A percentile compares a stretch with the other conserved stretches of the same genome.
Evolutionary conservation across 2,113 vertebrate species (phyloP).

Genomic region (Macquaria australasica): DNA sequence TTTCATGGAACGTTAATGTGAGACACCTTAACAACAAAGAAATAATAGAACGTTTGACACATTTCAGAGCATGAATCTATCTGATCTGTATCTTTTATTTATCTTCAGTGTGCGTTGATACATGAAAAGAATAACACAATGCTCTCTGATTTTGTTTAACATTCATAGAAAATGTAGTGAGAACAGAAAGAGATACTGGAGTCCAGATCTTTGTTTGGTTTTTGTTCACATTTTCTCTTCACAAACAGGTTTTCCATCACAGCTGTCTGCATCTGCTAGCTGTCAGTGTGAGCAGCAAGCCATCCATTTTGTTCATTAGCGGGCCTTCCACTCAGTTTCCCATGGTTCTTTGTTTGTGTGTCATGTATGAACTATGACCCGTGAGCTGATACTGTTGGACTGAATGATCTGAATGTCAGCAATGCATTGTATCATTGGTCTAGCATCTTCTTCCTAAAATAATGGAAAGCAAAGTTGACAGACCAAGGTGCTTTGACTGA

Average conservation of each 20-base stretch:
- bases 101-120: slow-evolving; percentile 18
- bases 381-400: slow-evolving; percentile 69
- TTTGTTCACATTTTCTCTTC: slow-evolving; percentile 21
- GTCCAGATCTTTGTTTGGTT: slow-evolving; percentile 23
- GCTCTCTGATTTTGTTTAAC: not conserved
- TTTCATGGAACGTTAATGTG: not conserved
- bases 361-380: slow-evolving; percentile 74
- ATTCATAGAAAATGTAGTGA: not conserved
- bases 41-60: not conserved
- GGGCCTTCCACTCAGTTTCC: slow-evolving; percentile 68
- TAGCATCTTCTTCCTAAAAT: slow-evolving; percentile 17
- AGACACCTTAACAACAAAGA: slow-evolving; percentile 1
- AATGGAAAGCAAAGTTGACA: slow-evolving; percentile 17
- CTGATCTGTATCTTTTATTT: slow-evolving; percentile 50
- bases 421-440: slow-evolving; percentile 41
- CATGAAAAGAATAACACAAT: slow-evolving; percentile 12
- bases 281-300: slow-evolving; percentile 50
- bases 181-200: not conserved
- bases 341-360: slow-evolving; percentile 79
- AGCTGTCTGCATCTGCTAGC: slow-evolving; percentile 49
- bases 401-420: slow-evolving; percentile 58
- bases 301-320: slow-evolving; percentile 76
- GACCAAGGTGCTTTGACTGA: slow-evolving; percentile 1
- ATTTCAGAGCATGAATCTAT: slow-evolving; percentile 21
- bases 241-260: slow-evolving; percentile 57